phyloP scores from a whole-genome alignment of 2,113 vertebrate species.

The Ginglymostoma cirratum region DNA sequence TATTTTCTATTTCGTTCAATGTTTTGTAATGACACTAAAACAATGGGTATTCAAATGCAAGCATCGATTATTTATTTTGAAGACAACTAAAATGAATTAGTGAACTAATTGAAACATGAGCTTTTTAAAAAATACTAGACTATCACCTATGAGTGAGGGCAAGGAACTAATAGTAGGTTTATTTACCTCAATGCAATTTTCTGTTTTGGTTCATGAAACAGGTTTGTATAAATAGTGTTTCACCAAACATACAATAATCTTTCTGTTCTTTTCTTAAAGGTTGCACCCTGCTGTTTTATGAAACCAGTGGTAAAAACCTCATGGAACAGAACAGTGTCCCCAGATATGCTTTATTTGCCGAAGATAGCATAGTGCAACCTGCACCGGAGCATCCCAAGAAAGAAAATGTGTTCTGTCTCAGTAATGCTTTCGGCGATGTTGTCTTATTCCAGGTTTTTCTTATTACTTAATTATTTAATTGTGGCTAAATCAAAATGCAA shows the following conservation, averaged over 20 bases:
- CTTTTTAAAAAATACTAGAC: neutral
- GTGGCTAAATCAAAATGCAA: neutral
- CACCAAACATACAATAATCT: neutral
- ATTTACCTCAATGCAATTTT: neutral
- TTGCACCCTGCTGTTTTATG: slow-evolving; percentile 87
- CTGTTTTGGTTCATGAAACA: neutral
- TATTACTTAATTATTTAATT: neutral
- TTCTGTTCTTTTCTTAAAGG: slow-evolving; percentile 54
- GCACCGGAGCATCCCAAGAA: slow-evolving; percentile 94
- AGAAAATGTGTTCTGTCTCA: slow-evolving; percentile 94
- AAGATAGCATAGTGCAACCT: slow-evolving; percentile 89
- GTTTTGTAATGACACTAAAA: neutral
- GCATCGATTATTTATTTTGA: neutral
- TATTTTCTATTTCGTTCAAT: neutral
- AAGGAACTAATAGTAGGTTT: neutral
- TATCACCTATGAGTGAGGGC: neutral
- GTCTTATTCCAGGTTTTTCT: slow-evolving; percentile 84
- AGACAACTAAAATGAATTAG: neutral
- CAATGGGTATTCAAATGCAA: neutral
- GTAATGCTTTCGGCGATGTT: slow-evolving; percentile 89
- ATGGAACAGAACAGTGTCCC: slow-evolving; percentile 72
- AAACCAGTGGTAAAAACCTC: slow-evolving; percentile 78
- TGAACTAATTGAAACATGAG: neutral
- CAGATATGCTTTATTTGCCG: slow-evolving; percentile 77
- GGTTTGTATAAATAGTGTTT: neutral